Base-by-base conservation (phyloP, 2,797 vertebrate genomes). In the Toxotes lorentzi region DNA sequence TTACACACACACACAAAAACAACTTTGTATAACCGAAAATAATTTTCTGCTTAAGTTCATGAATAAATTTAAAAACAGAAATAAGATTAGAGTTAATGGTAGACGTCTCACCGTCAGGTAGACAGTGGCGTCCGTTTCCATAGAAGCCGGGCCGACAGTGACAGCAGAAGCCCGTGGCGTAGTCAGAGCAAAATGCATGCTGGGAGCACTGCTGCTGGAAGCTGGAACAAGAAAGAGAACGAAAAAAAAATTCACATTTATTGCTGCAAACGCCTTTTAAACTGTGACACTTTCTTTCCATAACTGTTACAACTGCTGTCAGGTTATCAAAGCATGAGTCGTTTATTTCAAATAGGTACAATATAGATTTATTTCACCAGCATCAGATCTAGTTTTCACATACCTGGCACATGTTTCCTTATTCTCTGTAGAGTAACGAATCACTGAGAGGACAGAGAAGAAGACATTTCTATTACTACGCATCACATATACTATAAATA, bases 51-150 rank as follows among this genome's bases (percentile, higher is more conserved):
- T 34, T 30, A 30, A 12, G 32, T 21, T 16, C 12, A 48, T n/a
- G 21, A 6, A 12, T 14, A 53, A 19, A 21, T 13, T 9, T 7
- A 3, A n/a, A 41, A 45, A 40, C 1, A 13, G 5, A 13, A 27
- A 2, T 9, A 14, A 2, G 4, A n/a, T 13, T 0, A 14, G 27
- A 11, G 6, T 19, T 34, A 5, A 51, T 1, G 19, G 13, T 2
- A 0, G 41, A 7, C 7, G 34, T 54, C 75, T 83, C 81, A 99
- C 98, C 98, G 45, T 97, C 96, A 0, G 96, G 97, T 10, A 99
- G 93, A 82, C 98, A 99, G 61, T 98, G 95, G 19, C 89, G 92
- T 35, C 98, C 98, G 0, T 98, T 97, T 75, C 98, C 98, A 0
- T 97, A 97, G 89, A 96, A 99, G 64, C 94, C 93, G 8, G 95